Evolutionary conservation across 1,140 invertebrate species (phyloP).

Genomic region (Pentalonia nigronervosa): DNA sequence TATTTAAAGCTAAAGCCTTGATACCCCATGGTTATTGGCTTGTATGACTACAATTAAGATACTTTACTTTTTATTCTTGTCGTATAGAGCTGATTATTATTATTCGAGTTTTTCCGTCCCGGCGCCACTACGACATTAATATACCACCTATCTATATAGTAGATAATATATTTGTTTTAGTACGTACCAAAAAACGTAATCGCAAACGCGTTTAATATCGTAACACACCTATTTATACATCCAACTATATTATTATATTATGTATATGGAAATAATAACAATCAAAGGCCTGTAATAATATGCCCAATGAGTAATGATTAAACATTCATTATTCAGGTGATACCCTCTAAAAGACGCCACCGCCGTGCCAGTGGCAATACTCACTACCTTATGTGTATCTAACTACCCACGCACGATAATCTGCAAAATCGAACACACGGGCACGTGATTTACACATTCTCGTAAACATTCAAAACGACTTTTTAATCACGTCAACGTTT

Average conservation of each 20-base stretch:
- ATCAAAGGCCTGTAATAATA: neutral
- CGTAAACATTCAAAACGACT: too few species aligned
- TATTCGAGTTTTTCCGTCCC: neutral
- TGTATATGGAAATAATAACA: neutral
- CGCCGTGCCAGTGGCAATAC: neutral
- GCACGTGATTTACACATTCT: too few species aligned
- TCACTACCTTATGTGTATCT: too few species aligned
- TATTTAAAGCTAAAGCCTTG: too few species aligned
- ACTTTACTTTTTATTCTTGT: neutral
- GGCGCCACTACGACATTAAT: too few species aligned
- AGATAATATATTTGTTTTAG: neutral
- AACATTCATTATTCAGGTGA: neutral
- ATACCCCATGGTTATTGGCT: too few species aligned
- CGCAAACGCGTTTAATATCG: neutral
- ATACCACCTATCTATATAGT: neutral
- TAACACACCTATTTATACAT: neutral
- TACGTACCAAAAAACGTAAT: neutral
- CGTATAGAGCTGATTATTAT: neutral
- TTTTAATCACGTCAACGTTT: too few species aligned
- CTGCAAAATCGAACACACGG: neutral
- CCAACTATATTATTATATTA: neutral
- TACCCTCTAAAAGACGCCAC: neutral
- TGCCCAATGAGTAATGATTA: neutral
- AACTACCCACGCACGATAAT: neutral
- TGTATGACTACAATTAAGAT: too few species aligned